These are phyloP conservation scores for Notoglanidium macrostoma DNA, from an alignment of 2,797 vertebrate genomes.

Conservation along the genomic window DNA sequence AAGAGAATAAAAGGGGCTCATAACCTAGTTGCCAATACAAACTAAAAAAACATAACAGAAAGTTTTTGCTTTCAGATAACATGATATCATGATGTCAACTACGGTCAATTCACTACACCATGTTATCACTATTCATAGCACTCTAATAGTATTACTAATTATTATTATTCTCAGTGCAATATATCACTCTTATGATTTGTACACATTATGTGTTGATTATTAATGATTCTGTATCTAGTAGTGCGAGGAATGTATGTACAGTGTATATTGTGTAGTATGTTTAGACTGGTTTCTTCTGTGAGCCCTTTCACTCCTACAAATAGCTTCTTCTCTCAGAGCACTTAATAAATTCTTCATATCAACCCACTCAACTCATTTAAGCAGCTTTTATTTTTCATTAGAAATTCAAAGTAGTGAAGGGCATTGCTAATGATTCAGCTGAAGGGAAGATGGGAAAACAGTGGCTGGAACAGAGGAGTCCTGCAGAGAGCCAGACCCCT, in stretches of 20 bases:
- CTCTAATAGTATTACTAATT: conserved; percentile 23
- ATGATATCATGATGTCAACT: too few relatives aligned
- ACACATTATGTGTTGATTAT: neutral
- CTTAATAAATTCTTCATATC: conserved; percentile 18
- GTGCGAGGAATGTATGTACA: neutral
- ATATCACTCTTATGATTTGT: neutral
- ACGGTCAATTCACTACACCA: conserved; percentile 20
- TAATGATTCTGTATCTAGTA: neutral
- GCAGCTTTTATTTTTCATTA: conserved; percentile 43
- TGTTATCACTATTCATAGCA: conserved; percentile 28
- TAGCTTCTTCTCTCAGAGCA: conserved; percentile 30
- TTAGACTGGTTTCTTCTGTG: neutral
- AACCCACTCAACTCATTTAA: conserved; percentile 32
- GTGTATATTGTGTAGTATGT: neutral
- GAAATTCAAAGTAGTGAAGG: conserved; percentile 49
- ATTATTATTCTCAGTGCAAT: neutral
- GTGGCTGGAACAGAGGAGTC: conserved; percentile 55
- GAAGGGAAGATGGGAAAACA: conserved; percentile 51
- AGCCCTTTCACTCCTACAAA: conserved; percentile 5
- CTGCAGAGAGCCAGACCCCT: conserved; percentile 57
- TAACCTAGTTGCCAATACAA: conserved; percentile 41
- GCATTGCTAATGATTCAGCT: conserved; percentile 52
- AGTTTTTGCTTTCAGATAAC: conserved; percentile 27
- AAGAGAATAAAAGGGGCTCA: conserved; percentile 40
- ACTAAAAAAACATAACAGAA: conserved; percentile 41